Evolutionary conservation across 2,797 vertebrate genomes (phyloP).

Genomic region (Crenuchus spilurus): DNA sequence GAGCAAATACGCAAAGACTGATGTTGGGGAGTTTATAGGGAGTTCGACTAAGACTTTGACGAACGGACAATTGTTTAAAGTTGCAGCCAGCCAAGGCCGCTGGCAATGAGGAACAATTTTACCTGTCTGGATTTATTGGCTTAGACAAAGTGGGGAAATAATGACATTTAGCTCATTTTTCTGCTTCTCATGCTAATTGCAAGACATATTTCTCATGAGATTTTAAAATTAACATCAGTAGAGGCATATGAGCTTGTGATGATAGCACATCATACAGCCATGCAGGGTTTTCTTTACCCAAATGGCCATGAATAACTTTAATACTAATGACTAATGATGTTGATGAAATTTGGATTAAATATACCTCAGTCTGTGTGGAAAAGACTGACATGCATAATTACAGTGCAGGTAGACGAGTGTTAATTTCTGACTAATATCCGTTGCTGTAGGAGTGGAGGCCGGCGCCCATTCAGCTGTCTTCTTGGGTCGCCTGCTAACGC

Average conservation of each 20-base stretch:
- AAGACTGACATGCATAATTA: too few species aligned
- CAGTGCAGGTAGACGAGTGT: too few species aligned
- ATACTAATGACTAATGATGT: too few species aligned
- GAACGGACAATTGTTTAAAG: slow-evolving; percentile 19
- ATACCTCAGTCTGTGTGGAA: too few species aligned
- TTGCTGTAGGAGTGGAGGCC: too few species aligned
- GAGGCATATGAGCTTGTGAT: neutral
- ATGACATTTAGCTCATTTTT: neutral
- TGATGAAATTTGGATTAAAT: too few species aligned
- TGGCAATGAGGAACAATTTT: slow-evolving; percentile 8
- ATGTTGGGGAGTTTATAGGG: slow-evolving; percentile 28
- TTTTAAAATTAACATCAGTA: neutral
- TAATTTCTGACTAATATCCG: too few species aligned
- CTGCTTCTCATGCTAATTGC: neutral
- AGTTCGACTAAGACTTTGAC: slow-evolving; percentile 27
- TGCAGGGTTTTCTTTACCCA: too few species aligned
- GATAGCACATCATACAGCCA: neutral
- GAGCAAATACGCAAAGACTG: slow-evolving; percentile 25
- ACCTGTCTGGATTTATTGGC: slow-evolving; percentile 25
- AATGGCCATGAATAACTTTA: too few species aligned
- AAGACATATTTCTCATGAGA: neutral
- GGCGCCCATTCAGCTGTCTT: too few species aligned
- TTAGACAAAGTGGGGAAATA: slow-evolving; percentile 17
- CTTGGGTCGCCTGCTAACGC: too few species aligned
- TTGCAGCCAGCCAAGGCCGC: slow-evolving; percentile 15